phyloP scores from a whole-genome alignment of 2,888 invertebrate species.

The Sinelater perroti region DNA sequence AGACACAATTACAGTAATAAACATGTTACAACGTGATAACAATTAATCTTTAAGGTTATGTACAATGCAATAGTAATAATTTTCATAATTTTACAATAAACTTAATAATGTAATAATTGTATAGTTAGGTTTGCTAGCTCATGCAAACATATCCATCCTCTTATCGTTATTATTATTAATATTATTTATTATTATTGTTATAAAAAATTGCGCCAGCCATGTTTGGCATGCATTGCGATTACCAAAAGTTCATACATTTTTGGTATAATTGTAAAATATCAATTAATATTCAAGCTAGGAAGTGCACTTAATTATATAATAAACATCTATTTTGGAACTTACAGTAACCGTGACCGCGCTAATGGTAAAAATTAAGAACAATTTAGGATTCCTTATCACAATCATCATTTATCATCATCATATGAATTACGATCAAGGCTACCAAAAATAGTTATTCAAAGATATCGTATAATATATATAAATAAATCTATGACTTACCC shows the following conservation, averaged over 20 bases:
- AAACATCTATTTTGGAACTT: conserved; percentile 36
- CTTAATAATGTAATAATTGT: conserved; percentile 10
- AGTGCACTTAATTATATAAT: conserved; percentile 38
- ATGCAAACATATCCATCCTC: conserved; percentile 10
- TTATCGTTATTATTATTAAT: too few species aligned
- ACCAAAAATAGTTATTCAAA: conserved; percentile 37
- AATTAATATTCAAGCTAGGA: conserved; percentile 33
- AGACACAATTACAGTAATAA: too few species aligned
- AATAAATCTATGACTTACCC: conserved; percentile 27
- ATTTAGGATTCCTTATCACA: conserved; percentile 31
- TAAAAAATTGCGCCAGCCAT: too few species aligned
- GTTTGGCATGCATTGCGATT: too few species aligned
- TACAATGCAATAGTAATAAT: conserved; percentile 1
- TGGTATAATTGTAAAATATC: conserved; percentile 32
- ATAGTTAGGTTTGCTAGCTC: conserved; percentile 13
- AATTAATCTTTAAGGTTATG: conserved; percentile 18
- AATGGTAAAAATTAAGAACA: conserved; percentile 33
- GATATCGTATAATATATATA: conserved; percentile 2
- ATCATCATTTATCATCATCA: conserved; percentile 19
- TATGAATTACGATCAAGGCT: conserved; percentile 32
- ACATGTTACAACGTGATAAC: conserved; percentile 14
- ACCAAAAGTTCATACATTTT: conserved; percentile 26
- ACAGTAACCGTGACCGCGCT: conserved; percentile 26
- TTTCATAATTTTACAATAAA: conserved; percentile 10
- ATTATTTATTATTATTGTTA: too few species aligned